These are phyloP conservation scores for Pelvicachromis taeniatus DNA, from an alignment of 2,113 vertebrate species.

Conservation along the genomic window DNA sequence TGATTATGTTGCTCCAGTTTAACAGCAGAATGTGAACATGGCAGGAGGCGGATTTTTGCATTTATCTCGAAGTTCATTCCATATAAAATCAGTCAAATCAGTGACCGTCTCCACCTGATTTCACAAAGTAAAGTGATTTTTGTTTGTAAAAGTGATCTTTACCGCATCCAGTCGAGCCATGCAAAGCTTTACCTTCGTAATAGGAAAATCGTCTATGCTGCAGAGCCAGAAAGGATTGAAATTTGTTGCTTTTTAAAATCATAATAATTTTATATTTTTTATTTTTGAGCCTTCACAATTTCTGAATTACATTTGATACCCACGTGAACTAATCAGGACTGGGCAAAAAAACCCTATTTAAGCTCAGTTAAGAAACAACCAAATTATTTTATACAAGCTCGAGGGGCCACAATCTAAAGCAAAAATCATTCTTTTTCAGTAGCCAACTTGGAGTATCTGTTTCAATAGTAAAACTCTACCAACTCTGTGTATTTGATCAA, in stretches of 20 bases:
- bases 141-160: no score
- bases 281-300: background rate
- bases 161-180: background rate
- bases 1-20: background rate
- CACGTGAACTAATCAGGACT: accelerated
- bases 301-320: background rate
- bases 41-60: background rate
- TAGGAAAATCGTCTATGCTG: background rate
- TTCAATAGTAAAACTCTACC: background rate
- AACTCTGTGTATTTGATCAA: background rate
- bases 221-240: background rate
- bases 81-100: background rate
- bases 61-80: background rate
- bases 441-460: background rate
- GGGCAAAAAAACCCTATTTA: background rate
- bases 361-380: background rate
- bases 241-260: background rate
- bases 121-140: background rate
- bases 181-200: background rate
- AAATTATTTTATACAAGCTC: background rate
- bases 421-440: background rate
- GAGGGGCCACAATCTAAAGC: background rate
- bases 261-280: background rate
- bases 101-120: background rate
- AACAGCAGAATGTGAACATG: background rate